Base-by-base conservation (phyloP, 1,140 invertebrate genomes). In the Calephelis nemesis region DNA sequence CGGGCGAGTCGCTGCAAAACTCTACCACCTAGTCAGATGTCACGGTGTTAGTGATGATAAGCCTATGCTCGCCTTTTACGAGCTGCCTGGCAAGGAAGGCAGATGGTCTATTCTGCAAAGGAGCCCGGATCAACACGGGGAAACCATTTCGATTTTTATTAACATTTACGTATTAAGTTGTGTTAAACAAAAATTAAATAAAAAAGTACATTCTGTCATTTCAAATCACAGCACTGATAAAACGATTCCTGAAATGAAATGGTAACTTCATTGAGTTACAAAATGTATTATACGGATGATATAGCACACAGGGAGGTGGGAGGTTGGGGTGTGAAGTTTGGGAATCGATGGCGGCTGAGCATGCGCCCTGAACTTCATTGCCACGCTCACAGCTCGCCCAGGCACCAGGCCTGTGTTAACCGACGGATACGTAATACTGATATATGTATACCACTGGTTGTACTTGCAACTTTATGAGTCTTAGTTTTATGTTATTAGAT, bases 271-370 rank as follows among this genome's bases (percentile, higher is more conserved):
- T 75, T 77, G 79, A 75, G 68, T 75, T 74, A 70, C 77, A 74
- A 78, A 84, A 79, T 77, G 72, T 77, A 75, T 85, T 80, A 79
- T 74, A 76, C 74, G 74, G 72, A 75, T 78, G 72, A 79, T 79
- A 74, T 83, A 76, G 75, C 74, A 69, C 80, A 72, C 82, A 62
- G 73, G 71, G 72, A 65, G 75, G 12, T 42, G 74, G 68, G 71
- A 68, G 72, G 74, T 62, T 58, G 65, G 73, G 73, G 75, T 47
- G 71, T 63, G 47, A 68, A 78, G 70, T 72, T 76, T 62, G 69
- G 69, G 78, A 81, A 88, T 88, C 86, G 86, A 88, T 88, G 79
- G 70, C 66, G 68, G 73, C 19, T 70, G 76, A 79, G 79, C 80
- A 76, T 76, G 80, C 82, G 82, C 71, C 64, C 39, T 42, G 58